These are phyloP conservation scores for Sardinella longiceps DNA, from an alignment of 2,797 vertebrate species.

Conservation along the genomic window DNA sequence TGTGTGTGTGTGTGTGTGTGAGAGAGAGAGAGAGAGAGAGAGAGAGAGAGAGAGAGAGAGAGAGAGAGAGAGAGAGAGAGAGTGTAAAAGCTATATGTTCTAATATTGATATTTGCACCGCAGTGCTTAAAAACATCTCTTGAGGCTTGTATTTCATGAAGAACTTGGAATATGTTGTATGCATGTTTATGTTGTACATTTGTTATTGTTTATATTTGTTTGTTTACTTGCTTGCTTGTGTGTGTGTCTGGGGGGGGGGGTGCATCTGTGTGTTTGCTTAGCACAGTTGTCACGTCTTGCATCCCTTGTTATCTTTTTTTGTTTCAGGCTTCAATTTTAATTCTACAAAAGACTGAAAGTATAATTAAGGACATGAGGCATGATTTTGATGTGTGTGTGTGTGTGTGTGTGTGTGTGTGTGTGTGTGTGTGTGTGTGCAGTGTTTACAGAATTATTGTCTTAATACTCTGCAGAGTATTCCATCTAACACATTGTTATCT, in stretches of 20 bases:
- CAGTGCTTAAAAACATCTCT: neutral
- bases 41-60: too few species aligned
- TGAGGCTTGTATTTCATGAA: neutral
- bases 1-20: neutral
- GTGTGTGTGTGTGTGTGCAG: constrained; percentile 8
- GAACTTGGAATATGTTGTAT: neutral
- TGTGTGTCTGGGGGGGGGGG: neutral
- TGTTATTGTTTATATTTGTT: neutral
- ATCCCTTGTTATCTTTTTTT: neutral
- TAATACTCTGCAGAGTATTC: neutral
- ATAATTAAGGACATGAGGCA: too few species aligned
- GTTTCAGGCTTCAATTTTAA: too few species aligned
- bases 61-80: too few species aligned
- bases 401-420: constrained; percentile 27
- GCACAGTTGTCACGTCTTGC: neutral
- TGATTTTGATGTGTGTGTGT: constrained; percentile 33
- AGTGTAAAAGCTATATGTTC: neutral
- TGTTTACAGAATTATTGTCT: too few species aligned
- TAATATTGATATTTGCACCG: neutral
- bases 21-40: too few species aligned
- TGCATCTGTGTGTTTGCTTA: neutral
- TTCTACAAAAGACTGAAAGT: too few species aligned
- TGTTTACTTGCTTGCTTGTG: neutral
- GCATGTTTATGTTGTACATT: neutral
- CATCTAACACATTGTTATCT: too few species aligned